These are phyloP conservation scores for Drosophila robusta DNA, from an alignment of 2,888 invertebrate genomes.

Conservation along the genomic window DNA sequence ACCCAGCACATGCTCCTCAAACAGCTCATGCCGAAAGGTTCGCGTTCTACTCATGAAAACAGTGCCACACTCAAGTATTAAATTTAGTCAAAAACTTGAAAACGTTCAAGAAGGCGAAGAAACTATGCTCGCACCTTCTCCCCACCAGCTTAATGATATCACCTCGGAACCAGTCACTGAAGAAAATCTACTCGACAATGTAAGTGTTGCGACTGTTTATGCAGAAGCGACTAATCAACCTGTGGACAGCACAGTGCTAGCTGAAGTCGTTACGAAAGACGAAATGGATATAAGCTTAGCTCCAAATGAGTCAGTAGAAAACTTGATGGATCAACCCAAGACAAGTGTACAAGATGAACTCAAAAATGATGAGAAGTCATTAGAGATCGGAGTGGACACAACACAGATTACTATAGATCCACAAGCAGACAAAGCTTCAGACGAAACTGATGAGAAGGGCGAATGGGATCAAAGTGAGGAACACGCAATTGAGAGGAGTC, in stretches of 20 bases:
- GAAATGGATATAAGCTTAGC: no score
- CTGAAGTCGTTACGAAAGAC: neutral
- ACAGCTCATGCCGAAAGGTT: constrained; percentile 7
- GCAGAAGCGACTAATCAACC: neutral
- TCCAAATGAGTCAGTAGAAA: neutral
- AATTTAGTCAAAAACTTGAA: constrained; percentile 1
- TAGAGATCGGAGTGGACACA: neutral
- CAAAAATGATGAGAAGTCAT: neutral
- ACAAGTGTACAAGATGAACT: neutral
- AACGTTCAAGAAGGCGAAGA: neutral
- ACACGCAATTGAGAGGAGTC: neutral
- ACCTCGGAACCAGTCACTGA: neutral
- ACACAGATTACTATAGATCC: neutral
- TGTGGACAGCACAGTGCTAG: neutral
- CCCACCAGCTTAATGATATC: neutral
- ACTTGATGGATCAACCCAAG: neutral
- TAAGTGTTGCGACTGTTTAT: neutral
- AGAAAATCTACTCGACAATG: neutral
- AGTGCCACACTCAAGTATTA: neutral
- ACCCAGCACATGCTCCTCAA: constrained; percentile 7
- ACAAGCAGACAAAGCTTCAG: neutral
- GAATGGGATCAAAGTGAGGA: neutral
- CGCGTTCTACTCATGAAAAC: constrained; percentile 21
- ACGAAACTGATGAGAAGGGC: neutral
- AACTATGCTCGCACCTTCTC: neutral